Evolutionary conservation across 2,797 vertebrate species (phyloP).

Genomic region (Gadopsis marmoratus): DNA sequence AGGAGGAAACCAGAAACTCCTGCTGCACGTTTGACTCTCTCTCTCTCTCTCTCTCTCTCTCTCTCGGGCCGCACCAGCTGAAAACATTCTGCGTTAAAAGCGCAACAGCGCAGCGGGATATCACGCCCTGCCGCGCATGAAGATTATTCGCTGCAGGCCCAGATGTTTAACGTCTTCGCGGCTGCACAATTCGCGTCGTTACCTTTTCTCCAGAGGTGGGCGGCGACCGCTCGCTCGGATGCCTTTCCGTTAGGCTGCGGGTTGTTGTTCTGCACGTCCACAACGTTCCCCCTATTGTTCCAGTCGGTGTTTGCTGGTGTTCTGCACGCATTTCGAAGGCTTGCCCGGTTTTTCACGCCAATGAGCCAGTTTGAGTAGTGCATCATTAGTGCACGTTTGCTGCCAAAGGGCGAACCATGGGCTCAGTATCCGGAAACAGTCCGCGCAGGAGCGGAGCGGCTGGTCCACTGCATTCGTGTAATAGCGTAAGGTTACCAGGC

Average conservation of each 20-base stretch:
- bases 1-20: constrained; percentile 63
- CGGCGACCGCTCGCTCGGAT: constrained; percentile 51
- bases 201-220: constrained; percentile 80
- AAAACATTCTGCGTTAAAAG: background rate
- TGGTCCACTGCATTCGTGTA: constrained; percentile 34
- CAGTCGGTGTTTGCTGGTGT: constrained; percentile 65
- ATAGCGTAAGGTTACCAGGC: constrained; percentile 43
- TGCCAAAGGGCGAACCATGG: constrained; percentile 44
- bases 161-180: constrained; percentile 18
- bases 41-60: constrained; percentile 3
- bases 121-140: too few species aligned
- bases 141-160: constrained; percentile 47
- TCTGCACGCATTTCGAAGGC: constrained; percentile 75
- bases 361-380: constrained; percentile 83
- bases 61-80: background rate
- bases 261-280: constrained; percentile 67
- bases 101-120: background rate
- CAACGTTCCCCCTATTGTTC: constrained; percentile 59
- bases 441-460: constrained; percentile 27
- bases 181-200: background rate
- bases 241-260: constrained; percentile 53
- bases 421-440: constrained; percentile 17
- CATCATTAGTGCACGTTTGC: constrained; percentile 75
- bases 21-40: constrained; percentile 12
- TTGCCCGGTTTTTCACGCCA: constrained; percentile 80